Evolutionary conservation across 1,140 invertebrate genomes (phyloP).

Genomic region (Lucilia sericata): DNA sequence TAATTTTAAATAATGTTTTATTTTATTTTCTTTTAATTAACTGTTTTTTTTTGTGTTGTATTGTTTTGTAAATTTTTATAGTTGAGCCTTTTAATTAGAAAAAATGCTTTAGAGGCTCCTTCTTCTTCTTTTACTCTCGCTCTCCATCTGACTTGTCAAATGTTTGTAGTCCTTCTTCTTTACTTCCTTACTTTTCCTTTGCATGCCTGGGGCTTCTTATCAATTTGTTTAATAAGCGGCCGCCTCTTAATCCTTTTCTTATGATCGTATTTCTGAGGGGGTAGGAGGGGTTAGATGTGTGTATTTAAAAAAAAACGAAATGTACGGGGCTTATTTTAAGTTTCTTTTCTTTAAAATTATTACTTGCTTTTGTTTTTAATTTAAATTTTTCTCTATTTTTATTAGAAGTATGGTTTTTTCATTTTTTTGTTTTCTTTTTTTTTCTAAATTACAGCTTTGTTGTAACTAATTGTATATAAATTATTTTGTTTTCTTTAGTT

Average conservation of each 20-base stretch:
- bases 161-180: background rate
- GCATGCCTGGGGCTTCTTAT: background rate
- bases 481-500: conserved; percentile 31
- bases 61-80: background rate
- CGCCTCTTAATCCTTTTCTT: conserved; percentile 15
- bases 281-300: conserved; percentile 23
- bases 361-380: conserved; percentile 32
- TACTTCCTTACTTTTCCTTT: background rate
- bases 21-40: background rate
- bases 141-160: too few relatives aligned
- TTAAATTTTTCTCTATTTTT: conserved; percentile 47
- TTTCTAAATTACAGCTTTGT: conserved; percentile 40
- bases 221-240: background rate
- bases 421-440: background rate
- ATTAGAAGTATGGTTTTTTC: conserved; percentile 38
- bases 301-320: conserved; percentile 23
- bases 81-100: conserved; percentile 12
- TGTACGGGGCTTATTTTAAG: conserved; percentile 38
- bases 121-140: background rate
- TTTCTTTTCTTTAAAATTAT: conserved; percentile 50
- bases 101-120: conserved; percentile 28
- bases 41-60: background rate
- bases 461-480: conserved; percentile 43
- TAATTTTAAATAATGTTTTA: background rate
- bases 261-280: background rate